Evolutionary conservation across 2,888 invertebrate genomes (phyloP), one percentile per base, ranked within the genome.

Genomic region (Euphydryas editha): DNA sequence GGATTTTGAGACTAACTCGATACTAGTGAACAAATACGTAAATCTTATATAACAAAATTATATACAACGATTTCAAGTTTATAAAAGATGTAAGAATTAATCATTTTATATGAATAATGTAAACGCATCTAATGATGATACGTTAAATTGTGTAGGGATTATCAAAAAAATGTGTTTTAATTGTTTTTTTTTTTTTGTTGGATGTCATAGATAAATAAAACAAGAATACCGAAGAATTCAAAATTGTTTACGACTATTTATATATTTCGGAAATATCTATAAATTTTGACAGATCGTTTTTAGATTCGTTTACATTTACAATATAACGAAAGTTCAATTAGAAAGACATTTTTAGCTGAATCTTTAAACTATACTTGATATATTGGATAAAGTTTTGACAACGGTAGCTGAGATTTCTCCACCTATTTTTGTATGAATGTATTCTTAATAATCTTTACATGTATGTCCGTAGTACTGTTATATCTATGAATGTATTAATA

Each of bases 371-470:
- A 15, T 54, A 36, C 17, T 24, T n/a, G n/a, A n/a, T n/a, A 7
- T 54, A 54, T 54, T 17, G 15, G 2, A 54, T 30, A 21, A 21
- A 17, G 10, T 54, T 54, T 36, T 11, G 24, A 21, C 60, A 30
- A 63, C 62, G 67, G 60, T 78, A 75, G 61, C 67, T 68, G 57
- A 72, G 75, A 68, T 70, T 72, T 69, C 21, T 74, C 75, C 71
- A 78, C 76, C 77, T 87, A 88, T 87, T 88, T 87, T 88, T 87
- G 79, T 88, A 88, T 84, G 78, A 72, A 81, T 83, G 82, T 86
- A 84, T 75, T n/a, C n/a, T n/a, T n/a, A n/a, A n/a, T 58, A 65
- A 36, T 24, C 54, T 65, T 60, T 73, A 69, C 69, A 68, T 64
- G 49, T 39, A 64, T 46, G 65, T 61, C 55, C 62, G 56, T 70